Conservation (phyloP, 2,797 vertebrate species). For the Falco berigora region DNA sequence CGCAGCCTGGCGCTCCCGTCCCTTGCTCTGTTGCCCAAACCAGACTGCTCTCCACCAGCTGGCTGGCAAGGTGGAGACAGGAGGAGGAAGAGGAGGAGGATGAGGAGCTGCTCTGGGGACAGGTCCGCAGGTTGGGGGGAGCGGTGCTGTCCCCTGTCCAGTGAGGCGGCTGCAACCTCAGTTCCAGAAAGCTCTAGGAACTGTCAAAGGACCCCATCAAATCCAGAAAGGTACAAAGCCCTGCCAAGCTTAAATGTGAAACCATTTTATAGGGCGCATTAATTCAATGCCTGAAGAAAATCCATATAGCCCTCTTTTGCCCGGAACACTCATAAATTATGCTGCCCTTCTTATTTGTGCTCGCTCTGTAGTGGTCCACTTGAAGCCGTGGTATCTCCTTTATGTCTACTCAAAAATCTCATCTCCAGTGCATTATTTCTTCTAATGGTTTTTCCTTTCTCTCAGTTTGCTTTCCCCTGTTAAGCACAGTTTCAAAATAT, state of each 20-base stretch:
- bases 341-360: slow-evolving; percentile 37
- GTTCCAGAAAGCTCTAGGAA: slow-evolving; percentile 13
- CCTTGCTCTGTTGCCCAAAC: background rate
- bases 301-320: slow-evolving; percentile 67
- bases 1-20: background rate
- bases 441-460: slow-evolving; percentile 71
- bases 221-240: background rate
- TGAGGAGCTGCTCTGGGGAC: background rate
- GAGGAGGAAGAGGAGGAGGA: background rate
- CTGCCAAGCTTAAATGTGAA: slow-evolving; percentile 67
- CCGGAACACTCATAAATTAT: slow-evolving; percentile 73
- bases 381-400: slow-evolving; percentile 58
- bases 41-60: background rate
- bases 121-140: background rate
- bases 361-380: slow-evolving; percentile 48
- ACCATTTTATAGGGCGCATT: slow-evolving; percentile 64
- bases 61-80: background rate
- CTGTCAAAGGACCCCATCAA: background rate
- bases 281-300: slow-evolving; percentile 68
- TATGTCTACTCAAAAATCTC: slow-evolving; percentile 58
- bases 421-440: slow-evolving; percentile 62
- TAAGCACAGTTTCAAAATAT: slow-evolving; percentile 77
- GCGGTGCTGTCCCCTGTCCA: fast-evolving
- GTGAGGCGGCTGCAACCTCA: background rate
- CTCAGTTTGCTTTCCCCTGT: slow-evolving; percentile 68